phyloP scores from a whole-genome alignment of 30 jellyfish, hydroid and myxozoan species.

The Aurelia aurita complex sp. Pacific region DNA sequence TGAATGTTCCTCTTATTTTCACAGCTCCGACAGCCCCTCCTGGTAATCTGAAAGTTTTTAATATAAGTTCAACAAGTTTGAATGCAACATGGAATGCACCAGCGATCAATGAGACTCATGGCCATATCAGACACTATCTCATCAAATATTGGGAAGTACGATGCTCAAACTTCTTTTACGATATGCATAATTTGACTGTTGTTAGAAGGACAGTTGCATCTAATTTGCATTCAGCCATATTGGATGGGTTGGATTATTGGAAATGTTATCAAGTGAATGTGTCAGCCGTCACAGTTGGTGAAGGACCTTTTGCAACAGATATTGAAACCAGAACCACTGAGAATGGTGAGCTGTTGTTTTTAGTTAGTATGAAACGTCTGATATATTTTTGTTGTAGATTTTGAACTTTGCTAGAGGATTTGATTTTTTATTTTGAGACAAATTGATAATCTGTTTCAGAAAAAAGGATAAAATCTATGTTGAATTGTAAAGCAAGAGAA shows the following conservation, averaged over 20 bases:
- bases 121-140: neutral
- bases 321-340: too few relatives aligned
- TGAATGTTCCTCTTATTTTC: neutral
- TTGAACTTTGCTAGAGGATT: too few relatives aligned
- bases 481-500: too few relatives aligned
- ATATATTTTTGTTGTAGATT: too few relatives aligned
- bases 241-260: neutral
- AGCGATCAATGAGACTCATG: neutral
- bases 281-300: neutral
- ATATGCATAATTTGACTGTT: neutral
- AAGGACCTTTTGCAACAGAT: neutral
- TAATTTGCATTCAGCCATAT: neutral
- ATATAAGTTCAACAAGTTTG: conserved; percentile 12
- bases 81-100: conserved; percentile 15
- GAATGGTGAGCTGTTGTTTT: too few relatives aligned
- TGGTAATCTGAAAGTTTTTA: neutral
- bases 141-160: neutral
- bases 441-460: too few relatives aligned
- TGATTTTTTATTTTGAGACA: too few relatives aligned
- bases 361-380: too few relatives aligned
- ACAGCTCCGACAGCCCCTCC: conserved; percentile 36
- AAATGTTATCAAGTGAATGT: conserved; percentile 7
- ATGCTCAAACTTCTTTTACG: neutral
- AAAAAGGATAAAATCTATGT: too few relatives aligned
- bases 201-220: neutral